Evolutionary conservation across 2,797 vertebrate species (phyloP), one percentile per base, ranked within the genome.

Genomic region (Alosa sapidissima): DNA sequence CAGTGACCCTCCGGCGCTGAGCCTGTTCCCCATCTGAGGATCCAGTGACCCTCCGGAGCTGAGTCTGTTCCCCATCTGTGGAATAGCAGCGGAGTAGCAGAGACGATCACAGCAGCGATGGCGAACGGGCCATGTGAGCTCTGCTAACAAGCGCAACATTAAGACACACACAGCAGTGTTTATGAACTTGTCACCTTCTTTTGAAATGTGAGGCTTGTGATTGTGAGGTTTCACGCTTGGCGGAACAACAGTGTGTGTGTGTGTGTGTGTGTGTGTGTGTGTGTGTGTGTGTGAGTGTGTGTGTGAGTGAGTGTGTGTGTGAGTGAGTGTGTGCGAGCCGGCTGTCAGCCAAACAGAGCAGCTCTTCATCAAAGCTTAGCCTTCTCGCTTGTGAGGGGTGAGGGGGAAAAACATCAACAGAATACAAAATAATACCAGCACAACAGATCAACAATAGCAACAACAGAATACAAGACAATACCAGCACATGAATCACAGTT

Each of bases 161-260:
- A 28, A 65, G 60, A 28, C 62, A 65, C 19, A 58, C 60, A 65
- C 8, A 65, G 62, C 28, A 19, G 62, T 33, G 24, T 33, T 65
- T 33, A 65, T 65, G 62, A 65, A 65, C 62, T 65, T 33, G 62
- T 65, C 62, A 65, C 8, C 62, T 28, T 33, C 62, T 28, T 65
- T 65, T 65, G 62, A 65, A 33, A 65, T 65, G 62, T 33, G 62
- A 65, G 24, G 62, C 62, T 33, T 65, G 24, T 65, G 62, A 65
- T 65, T 28, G 62, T 65, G 62, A 28, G 9, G 62, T 65, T 65
- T 65, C 62, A 33, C 62, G 62, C 62, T 33, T 33, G 10, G 62
- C 62, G 10, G 62, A 24, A 11, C 24, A 10, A n/a, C 24, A 65
- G 33, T 75, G 13, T 19, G 68, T 75, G 33, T 75, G 68, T 68